Base-by-base conservation (phyloP, 1,140 invertebrate genomes). In the Eubasilissa regina region DNA sequence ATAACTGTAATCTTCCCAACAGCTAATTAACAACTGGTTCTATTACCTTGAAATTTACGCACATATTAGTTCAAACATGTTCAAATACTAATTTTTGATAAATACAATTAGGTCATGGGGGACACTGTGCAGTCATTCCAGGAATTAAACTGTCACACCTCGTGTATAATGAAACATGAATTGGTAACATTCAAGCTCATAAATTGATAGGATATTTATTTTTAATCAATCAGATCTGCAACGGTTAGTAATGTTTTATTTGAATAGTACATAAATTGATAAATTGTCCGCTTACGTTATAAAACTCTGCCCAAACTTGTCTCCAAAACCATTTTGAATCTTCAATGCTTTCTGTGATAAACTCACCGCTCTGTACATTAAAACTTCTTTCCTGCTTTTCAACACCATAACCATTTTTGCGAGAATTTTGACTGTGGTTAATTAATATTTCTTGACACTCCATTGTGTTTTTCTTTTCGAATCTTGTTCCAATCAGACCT, bases 381-480 rank as follows among this genome's bases (percentile, higher is more conserved):
- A 47, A 15, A 35, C 3, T 4, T 17, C 45, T 19, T 1, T 17
- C 13, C 35, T 62, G 13, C 13, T 72, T 11, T 19, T 45, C 8
- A 13, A 13, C 13, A 19, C 68, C 53, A 75, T 87, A 92, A 81
- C 91, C 91, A 43, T 88, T 86, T 11, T 86, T 84, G 4, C 81
- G 66, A 12, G 85, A 89, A 79, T 92, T 92, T 80, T 92, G 91
- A 1, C 84, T 62, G 45, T 86, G 84, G 0, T 87, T 87, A 7
- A 91, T 83, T 0, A 92, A 77, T 60, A 91, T 89, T 75, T 92
- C 91, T 78, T 91, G 89, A 80, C 88, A 91, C 77, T 92, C 91
- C 91, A 92, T 92, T 0, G 88, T 82, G 43, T 87, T 84, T 11
- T 84, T 82, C 45, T 86, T 87, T 75, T 86, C 85, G 8, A 92